These are phyloP conservation scores for Perodicticus potto DNA, from an alignment of 2,797 vertebrate genomes.

Conservation along the genomic window DNA sequence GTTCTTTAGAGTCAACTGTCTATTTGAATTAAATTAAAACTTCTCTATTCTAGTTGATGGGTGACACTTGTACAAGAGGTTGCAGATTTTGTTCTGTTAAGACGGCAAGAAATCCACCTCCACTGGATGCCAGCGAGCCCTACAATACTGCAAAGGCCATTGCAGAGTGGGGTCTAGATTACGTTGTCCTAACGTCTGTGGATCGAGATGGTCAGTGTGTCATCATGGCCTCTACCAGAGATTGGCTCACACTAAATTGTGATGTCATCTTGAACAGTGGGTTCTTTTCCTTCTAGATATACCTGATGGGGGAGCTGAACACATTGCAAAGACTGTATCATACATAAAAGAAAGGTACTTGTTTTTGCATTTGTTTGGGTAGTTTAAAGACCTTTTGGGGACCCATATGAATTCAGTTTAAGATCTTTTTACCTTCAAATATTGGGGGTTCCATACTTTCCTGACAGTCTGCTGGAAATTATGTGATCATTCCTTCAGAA, in stretches of 20 bases:
- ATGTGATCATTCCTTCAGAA: neutral
- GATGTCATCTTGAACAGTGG: neutral
- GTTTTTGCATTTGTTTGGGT: neutral
- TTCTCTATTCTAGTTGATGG: conserved; percentile 93
- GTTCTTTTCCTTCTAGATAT: conserved; percentile 90
- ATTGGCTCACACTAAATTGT: neutral
- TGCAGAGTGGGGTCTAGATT: conserved; percentile 96
- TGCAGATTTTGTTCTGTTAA: conserved; percentile 98
- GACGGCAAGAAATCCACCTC: conserved; percentile 93
- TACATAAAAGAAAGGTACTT: conserved; percentile 95
- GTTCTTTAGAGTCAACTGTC: neutral
- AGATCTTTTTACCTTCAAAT: neutral
- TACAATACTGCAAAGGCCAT: conserved; percentile 95
- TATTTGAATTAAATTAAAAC: conserved; percentile 29
- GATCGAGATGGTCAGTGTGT: conserved; percentile 94
- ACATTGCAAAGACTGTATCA: conserved; percentile 95
- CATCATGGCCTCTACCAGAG: neutral
- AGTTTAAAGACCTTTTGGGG: conserved; percentile 21
- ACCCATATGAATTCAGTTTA: conserved; percentile 16
- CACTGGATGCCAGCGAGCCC: conserved; percentile 94
- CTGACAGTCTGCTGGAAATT: neutral
- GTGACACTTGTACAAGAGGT: conserved; percentile 97
- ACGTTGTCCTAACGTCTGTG: conserved; percentile 97
- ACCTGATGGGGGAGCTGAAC: conserved; percentile 95
- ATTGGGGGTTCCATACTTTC: neutral